Base-by-base conservation (phyloP, 2,113 vertebrate genomes). In the Mesoclemmys tuberculata region DNA sequence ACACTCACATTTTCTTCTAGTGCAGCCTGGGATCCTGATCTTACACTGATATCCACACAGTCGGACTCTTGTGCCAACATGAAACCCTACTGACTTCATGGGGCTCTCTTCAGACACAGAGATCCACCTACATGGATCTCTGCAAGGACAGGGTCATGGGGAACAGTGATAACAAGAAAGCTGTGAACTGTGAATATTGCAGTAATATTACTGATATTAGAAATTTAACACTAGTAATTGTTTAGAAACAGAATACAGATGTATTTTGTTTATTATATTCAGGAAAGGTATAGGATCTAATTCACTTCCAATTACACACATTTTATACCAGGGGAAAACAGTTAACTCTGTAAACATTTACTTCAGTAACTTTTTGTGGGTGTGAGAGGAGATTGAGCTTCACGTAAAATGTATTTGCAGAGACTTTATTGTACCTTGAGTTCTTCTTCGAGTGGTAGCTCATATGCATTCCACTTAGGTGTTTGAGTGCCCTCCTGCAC, bases 111-210 rank as follows among this genome's bases (percentile, higher is more conserved):
- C 56, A 75, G 44, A 26, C 82, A 49, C 19, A 0, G 0, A 3
- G 16, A 51, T 83, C 46, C 0, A 80, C 1, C 0, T 0, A 68
- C 8, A 4, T n/a, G 61, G 29, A 61, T 61, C 58, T 61, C 58
- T 31, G 58, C 12, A 35, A 12, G 27, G 58, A 61, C 58, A 61
- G 31, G 0, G 8, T 89, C 46, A 54, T 78, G 81, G 44, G 55
- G 75, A 92, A 58, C 29, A 38, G 24, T 56, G 35, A 31, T 82
- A 80, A 0, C 0, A 16, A 89, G 31, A 13, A 64, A 64, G 14
- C 31, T 35, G 29, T 64, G 58, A 64, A 31, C 58, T 64, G 35
- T 64, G 58, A 64, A 35, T 68, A 52, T 13, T 88, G 44, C 64
- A 77, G 64, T 92, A 85, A 84, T 89, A 38, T 51, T 46, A 22